These are phyloP conservation scores for Drosophila quadrilineata DNA, from an alignment of 1,140 invertebrate species.

Conservation along the genomic window DNA sequence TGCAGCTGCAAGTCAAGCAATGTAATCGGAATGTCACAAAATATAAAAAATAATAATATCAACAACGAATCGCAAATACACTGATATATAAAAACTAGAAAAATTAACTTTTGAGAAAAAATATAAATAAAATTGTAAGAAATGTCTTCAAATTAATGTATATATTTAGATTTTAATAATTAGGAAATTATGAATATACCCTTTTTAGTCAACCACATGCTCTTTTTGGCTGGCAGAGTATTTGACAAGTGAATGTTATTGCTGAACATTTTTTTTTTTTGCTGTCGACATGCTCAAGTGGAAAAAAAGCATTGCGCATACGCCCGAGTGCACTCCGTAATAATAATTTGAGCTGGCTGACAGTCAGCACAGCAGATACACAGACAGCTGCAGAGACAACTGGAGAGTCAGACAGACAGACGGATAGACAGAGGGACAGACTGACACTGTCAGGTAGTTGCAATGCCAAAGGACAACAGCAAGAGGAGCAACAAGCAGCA, in stretches of 20 bases:
- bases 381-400: slow-evolving; percentile 20
- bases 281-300: slow-evolving; percentile 64
- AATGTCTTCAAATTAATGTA: not conserved
- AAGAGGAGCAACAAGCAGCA: slow-evolving; percentile 12
- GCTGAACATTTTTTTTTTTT: too few species aligned
- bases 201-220: too few species aligned
- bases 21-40: slow-evolving; percentile 29
- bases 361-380: slow-evolving; percentile 15
- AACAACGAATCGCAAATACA: not conserved
- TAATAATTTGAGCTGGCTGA: slow-evolving; percentile 67
- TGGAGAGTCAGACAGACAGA: slow-evolving; percentile 28
- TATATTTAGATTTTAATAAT: too few species aligned
- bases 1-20: slow-evolving; percentile 56
- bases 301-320: slow-evolving; percentile 76
- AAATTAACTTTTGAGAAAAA: too few species aligned
- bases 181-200: too few species aligned
- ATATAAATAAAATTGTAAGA: not conserved
- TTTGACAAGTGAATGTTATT: slow-evolving; percentile 36
- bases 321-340: slow-evolving; percentile 74
- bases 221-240: slow-evolving; percentile 15
- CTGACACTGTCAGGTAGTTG: too few species aligned
- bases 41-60: not conserved
- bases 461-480: slow-evolving; percentile 7
- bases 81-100: too few species aligned
- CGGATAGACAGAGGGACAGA: slow-evolving; percentile 16